Percentiles rank a stretch among this genome's conserved stretches.
Evolutionary conservation across 2,888 invertebrate genomes (phyloP).

Genomic region (Drosophila anomalata): DNA sequence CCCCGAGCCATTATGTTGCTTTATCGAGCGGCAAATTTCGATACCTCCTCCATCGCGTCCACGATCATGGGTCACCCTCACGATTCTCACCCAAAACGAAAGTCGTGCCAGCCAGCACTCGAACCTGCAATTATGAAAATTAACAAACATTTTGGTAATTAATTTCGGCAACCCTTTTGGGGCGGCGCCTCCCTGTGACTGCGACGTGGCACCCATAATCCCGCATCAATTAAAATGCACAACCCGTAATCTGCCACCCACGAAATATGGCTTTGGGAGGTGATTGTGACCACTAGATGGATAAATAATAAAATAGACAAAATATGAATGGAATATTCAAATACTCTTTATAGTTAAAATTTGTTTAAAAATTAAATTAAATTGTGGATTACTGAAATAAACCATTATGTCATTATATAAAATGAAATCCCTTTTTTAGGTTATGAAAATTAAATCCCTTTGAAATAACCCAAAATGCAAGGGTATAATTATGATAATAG

Average conservation of each 20-base stretch:
- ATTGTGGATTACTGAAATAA: no score
- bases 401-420: neutral
- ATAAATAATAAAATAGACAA: constrained; percentile 28
- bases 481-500: constrained; percentile 33
- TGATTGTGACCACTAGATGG: constrained; percentile 58
- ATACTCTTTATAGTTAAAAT: neutral
- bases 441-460: neutral
- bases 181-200: constrained; percentile 17
- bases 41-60: constrained; percentile 43
- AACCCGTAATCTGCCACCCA: constrained; percentile 30
- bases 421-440: neutral
- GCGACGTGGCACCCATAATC: constrained; percentile 40
- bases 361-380: neutral
- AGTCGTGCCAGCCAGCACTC: constrained; percentile 50
- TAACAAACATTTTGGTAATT: constrained; percentile 75
- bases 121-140: constrained; percentile 66
- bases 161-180: constrained; percentile 61
- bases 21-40: constrained; percentile 74
- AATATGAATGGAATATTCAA: neutral
- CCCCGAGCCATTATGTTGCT: constrained; percentile 63
- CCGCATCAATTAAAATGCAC: constrained; percentile 64
- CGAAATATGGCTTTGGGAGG: constrained; percentile 49
- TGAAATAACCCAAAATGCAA: neutral
- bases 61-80: constrained; percentile 44
- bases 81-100: constrained; percentile 43